Evolutionary conservation across 2,888 invertebrate genomes (phyloP).

Genomic region (Subacronicta megacephala): DNA sequence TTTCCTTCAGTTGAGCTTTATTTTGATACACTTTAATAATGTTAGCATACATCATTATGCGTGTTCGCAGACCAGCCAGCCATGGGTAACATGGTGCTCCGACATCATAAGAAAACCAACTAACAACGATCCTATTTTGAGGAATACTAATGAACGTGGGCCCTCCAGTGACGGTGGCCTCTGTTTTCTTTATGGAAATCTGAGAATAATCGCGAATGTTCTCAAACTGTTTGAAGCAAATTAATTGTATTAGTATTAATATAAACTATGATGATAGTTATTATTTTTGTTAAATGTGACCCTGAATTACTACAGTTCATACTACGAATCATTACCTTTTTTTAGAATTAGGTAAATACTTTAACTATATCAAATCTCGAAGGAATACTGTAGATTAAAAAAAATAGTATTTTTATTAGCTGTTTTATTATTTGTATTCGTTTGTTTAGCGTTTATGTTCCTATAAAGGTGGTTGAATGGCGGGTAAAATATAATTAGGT

Average conservation of each 20-base stretch:
- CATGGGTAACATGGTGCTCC: slow-evolving; percentile 69
- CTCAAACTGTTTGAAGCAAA: not conserved
- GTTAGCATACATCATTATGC: slow-evolving; percentile 83
- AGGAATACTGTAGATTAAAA: no score
- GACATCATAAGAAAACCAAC: slow-evolving; percentile 64
- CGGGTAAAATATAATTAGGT: no score
- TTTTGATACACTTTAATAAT: slow-evolving; percentile 80
- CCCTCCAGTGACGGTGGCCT: slow-evolving; percentile 50
- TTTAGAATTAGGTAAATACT: no score
- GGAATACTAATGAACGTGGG: slow-evolving; percentile 70
- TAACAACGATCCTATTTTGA: slow-evolving; percentile 65
- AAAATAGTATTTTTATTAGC: no score
- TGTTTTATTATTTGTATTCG: no score
- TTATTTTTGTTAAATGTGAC: not conserved
- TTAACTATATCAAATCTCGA: no score
- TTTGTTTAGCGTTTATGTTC: no score
- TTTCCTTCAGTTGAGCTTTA: slow-evolving; percentile 76
- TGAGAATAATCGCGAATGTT: slow-evolving; percentile 32
- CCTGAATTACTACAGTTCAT: not conserved
- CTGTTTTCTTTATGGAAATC: slow-evolving; percentile 75
- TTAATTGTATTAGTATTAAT: not conserved
- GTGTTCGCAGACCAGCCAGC: slow-evolving; percentile 73
- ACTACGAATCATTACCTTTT: not conserved
- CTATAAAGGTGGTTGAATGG: no score
- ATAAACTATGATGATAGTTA: slow-evolving; percentile 3